Base-by-base conservation (phyloP, 2,797 vertebrate genomes). In the Anabacerthia variegaticeps region DNA sequence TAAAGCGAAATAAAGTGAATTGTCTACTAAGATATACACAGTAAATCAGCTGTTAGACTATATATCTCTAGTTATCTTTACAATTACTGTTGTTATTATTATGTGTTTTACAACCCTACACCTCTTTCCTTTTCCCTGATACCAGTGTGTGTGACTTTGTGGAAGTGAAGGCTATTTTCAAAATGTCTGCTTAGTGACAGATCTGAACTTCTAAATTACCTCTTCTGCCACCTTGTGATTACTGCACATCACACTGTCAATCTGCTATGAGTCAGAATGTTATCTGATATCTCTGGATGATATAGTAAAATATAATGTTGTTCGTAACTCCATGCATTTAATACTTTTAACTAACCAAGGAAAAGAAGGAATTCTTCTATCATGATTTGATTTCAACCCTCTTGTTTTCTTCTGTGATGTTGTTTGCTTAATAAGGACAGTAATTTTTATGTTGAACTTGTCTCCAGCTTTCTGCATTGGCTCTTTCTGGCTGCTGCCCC, bases 161-260 rank as follows among this genome's bases (percentile, higher is more conserved):
- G 77, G 54, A 91, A 89, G 77, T 63, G 69, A 97, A 97, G 75
- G 82, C 92, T 96, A 83, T 96, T 97, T 97, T 96, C 39, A 61
- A 89, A 97, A 95, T 82, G 73, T 73, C 86, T 96, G 77, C 72
- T 94, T 96, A 81, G 44, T 75, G 65, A 83, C 79, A 82, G 19
- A 63, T 56, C 66, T 80, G 69, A 96, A 93, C 65, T 80, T 85
- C 68, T 91, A 77, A 93, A 96, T 88, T 94, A 71, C 68, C 62
- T 94, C 85, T 92, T 94, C 76, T 95, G 82, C 96, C 97, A 91
- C 89, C 85, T 92, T 96, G 58, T 73, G 93, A 95, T 97, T 96
- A 95, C 66, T 43, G 55, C 71, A 88, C 28, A 7, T 85, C 83
- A 93, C n/a, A 61, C 20, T 51, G 89, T 73, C 95, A 96, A 95